These are phyloP conservation scores for Orussus abietinus DNA, from an alignment of 1,140 invertebrate species.

Conservation along the genomic window DNA sequence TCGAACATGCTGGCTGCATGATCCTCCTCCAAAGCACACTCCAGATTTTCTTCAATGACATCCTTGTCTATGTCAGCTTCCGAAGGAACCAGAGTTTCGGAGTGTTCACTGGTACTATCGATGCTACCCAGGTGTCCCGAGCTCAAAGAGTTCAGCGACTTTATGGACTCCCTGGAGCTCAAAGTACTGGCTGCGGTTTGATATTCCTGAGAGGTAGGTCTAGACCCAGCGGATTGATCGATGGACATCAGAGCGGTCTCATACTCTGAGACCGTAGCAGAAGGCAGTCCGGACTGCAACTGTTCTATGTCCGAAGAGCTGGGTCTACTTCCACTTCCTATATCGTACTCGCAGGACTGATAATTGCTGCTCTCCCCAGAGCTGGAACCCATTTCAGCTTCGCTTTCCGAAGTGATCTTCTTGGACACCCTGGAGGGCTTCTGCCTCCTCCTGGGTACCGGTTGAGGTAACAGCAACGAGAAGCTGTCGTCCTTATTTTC, in stretches of 20 bases:
- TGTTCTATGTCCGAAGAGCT: slow-evolving; percentile 85
- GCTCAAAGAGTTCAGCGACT: slow-evolving; percentile 81
- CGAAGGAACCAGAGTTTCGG: slow-evolving; percentile 84
- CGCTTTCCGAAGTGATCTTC: slow-evolving; percentile 40
- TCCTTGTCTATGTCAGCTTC: slow-evolving; percentile 60
- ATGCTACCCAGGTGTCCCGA: slow-evolving; percentile 83
- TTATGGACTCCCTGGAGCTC: slow-evolving; percentile 84
- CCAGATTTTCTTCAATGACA: slow-evolving; percentile 43
- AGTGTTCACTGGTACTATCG: slow-evolving; percentile 80
- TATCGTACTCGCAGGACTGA: slow-evolving; percentile 80
- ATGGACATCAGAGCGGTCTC: slow-evolving; percentile 80
- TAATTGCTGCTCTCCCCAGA: slow-evolving; percentile 88
- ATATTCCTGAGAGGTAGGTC: slow-evolving; percentile 74
- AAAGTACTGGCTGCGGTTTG: slow-evolving; percentile 77
- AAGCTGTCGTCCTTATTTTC: slow-evolving; percentile 44
- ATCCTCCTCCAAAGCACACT: slow-evolving; percentile 36
- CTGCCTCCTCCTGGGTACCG: slow-evolving; percentile 38
- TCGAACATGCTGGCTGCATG: slow-evolving; percentile 27
- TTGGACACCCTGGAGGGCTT: slow-evolving; percentile 37
- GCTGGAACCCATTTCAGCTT: slow-evolving; percentile 71
- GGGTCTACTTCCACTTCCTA: slow-evolving; percentile 70
- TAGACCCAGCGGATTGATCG: slow-evolving; percentile 67
- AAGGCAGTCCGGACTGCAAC: slow-evolving; percentile 52
- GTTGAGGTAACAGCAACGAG: slow-evolving; percentile 37
- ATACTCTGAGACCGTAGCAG: slow-evolving; percentile 74